Evolutionary conservation across 2,797 vertebrate genomes (phyloP), one percentile per base, ranked within the genome.

Genomic region (Pantherophis vulpinus): DNA sequence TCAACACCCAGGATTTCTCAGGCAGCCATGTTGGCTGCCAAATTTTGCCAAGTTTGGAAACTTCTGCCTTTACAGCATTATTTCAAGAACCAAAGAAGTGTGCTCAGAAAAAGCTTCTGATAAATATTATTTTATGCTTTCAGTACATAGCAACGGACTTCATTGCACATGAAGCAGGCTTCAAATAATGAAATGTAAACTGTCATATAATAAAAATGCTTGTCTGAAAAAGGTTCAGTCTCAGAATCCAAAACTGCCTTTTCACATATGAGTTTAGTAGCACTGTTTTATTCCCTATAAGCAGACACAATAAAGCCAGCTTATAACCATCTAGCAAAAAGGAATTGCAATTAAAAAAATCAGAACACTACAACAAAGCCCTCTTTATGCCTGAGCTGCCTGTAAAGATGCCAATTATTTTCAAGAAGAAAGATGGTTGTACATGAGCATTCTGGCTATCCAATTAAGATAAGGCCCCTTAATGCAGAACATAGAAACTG

Each of bases 371-470:
- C 91, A 90, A 89, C 6, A 23, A 87, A 83, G 66, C 51, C 90
- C 54, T 89, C 20, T 91, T 83, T 51, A 55, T 56, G 56, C 59
- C 32, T 92, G 29, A 90, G 54, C 58, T n/a, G 88, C 89, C 63
- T 42, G 32, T 91, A 93, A 87, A 93, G 55, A 87, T 87, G 42
- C 42, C 92, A 91, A 87, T 90, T 87, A 87, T 88, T 92, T 87
- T 37, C 66, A 60, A n/a, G 16, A 86, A 90, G 16, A 86, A 70
- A 56, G 92, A 91, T 29, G 9, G 6, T 42, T 66, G 18, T 79
- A 90, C 63, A 91, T n/a, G 55, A 63, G 47, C 4, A 27, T 56
- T 93, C 88, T 79, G 56, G 47, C 60, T 79, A 91, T 79, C 55
- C 86, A 91, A 87, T 91, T 91, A 90, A 91, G 79, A 70, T 87